Base-by-base conservation (phyloP, 2,113 vertebrate genomes). In the Hippocampus barbouri region DNA sequence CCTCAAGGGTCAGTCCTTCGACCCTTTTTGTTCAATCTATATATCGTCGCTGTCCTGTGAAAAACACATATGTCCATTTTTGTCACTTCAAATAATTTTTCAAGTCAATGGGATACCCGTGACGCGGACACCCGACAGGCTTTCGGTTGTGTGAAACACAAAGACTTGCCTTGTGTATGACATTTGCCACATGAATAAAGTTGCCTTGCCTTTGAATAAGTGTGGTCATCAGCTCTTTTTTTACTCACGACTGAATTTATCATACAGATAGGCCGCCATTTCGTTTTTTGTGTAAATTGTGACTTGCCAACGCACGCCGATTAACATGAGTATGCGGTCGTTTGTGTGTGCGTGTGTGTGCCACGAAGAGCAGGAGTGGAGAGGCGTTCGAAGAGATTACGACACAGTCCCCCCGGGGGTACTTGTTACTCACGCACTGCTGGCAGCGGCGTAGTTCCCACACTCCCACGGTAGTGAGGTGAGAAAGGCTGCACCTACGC, bases 351-450 rank as follows among this genome's bases (percentile, higher is more conserved):
- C 5, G 10, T 61, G 59, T 77, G 77, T 77, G 80, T 81, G 84
- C 82, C 74, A 79, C 38, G 41, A 23, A 73, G 80, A 79, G 67
- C 73, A 74, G 80, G 69, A 88, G 71, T 78, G 80, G 80, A 86
- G 85, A 88, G 87, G 89, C 72, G 86, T 90, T 89, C 85, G 77
- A 77, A 60, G 83, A 91, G 91, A 91, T 93, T 92, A 91, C 78
- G 66, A 80, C 92, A 91, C 90, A 88, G 89, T 90, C 87, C 90
- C 92, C 30, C 30, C 88, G 77, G 69, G 84, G 89, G 88, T 86
- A 81, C 86, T 86, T 87, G 86, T 92, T 92, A 89, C 91, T 92
- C 91, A 89, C 91, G 92, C 86, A 89, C 89, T 89, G 89, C 75
- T 91, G 82, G 71, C 63, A 67, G 73, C 69, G 25, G 79, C 75